phyloP scores from a whole-genome alignment of 2,888 invertebrate species.

The Ormyrus labotus region DNA sequence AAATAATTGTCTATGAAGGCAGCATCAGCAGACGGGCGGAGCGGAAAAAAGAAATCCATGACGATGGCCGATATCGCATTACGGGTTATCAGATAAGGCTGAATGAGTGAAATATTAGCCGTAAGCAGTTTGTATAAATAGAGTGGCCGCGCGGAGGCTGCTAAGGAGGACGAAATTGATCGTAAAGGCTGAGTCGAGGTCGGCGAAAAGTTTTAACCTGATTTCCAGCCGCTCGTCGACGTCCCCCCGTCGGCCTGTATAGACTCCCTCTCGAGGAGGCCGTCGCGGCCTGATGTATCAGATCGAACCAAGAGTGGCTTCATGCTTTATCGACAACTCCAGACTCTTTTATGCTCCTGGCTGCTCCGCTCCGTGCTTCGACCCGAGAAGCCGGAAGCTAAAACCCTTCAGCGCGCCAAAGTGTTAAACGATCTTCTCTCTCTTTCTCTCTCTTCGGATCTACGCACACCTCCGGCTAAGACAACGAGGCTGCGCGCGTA shows the following conservation, averaged over 20 bases:
- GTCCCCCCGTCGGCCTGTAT: background rate
- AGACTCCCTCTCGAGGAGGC: constrained; percentile 1
- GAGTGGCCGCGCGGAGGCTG: background rate
- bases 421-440: constrained; percentile 43
- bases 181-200: constrained; percentile 41
- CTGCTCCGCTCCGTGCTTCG: background rate
- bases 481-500: no score
- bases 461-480: background rate
- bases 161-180: constrained; percentile 29
- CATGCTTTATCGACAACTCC: constrained; percentile 56
- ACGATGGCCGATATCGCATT: background rate
- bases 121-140: constrained; percentile 38
- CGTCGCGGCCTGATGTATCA: constrained; percentile 40
- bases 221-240: constrained; percentile 40
- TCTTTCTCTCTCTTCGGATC: background rate
- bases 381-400: background rate
- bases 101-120: constrained; percentile 33
- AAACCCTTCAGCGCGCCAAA: background rate
- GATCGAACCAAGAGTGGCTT: constrained; percentile 51
- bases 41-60: no score
- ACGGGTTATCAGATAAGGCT: background rate
- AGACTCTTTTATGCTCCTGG: constrained; percentile 11
- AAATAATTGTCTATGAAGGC: no score
- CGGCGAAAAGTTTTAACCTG: constrained; percentile 56
- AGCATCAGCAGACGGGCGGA: no score